Conservation (phyloP, 2,797 vertebrate genomes). For the Zenarchopterus dispar region DNA sequence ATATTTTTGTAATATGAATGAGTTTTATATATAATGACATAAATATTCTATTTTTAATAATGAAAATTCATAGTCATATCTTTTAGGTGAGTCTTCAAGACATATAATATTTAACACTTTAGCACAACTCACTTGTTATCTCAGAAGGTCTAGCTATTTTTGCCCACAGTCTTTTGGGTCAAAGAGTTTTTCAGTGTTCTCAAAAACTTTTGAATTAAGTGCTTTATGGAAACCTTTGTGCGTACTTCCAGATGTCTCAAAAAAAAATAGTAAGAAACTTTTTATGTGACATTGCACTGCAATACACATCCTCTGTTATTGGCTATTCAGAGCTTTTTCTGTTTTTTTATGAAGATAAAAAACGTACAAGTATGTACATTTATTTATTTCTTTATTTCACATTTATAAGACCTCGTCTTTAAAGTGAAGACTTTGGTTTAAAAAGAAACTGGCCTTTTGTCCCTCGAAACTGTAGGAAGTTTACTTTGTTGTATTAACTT, state of each 20-base stretch:
- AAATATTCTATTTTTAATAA: neutral
- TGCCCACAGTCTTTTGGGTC: constrained; percentile 21
- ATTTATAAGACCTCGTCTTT: constrained; percentile 8
- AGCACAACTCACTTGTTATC: too few species aligned
- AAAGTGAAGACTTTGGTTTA: too few species aligned
- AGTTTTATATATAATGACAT: neutral
- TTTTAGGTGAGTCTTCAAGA: too few species aligned
- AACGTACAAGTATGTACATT: constrained; percentile 27
- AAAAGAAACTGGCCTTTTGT: too few species aligned
- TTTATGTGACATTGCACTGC: constrained; percentile 51
- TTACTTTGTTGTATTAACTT: too few species aligned
- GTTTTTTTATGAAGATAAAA: constrained; percentile 32
- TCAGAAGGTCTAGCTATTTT: constrained; percentile 30
- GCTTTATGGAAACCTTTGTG: constrained; percentile 42
- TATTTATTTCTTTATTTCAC: constrained; percentile 30
- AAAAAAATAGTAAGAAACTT: constrained; percentile 64
- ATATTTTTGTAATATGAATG: too few species aligned
- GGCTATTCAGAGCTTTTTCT: constrained; percentile 45
- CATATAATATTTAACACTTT: too few species aligned
- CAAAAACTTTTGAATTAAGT: constrained; percentile 59
- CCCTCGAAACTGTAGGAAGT: too few species aligned
- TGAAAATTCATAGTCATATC: too few species aligned
- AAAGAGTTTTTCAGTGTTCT: constrained; percentile 51
- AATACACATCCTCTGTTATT: constrained; percentile 42
- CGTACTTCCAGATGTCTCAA: constrained; percentile 46